Conservation (phyloP, 2,797 vertebrate genomes). For the Enteromius trimaculatus region DNA sequence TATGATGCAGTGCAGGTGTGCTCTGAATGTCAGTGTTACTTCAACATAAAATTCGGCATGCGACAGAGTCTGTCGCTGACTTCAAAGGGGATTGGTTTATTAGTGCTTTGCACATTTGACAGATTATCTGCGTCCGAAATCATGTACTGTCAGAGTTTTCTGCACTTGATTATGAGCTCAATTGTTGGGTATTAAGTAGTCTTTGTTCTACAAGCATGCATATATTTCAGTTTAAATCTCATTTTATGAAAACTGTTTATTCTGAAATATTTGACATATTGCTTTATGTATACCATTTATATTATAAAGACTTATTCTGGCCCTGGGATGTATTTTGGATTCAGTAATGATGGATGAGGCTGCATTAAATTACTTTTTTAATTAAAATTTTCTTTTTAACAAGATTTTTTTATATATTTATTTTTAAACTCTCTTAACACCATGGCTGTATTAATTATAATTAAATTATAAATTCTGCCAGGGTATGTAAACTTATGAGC, state of each 20-base stretch:
- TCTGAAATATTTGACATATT: not conserved
- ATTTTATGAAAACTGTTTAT: not conserved
- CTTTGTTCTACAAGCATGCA: not conserved
- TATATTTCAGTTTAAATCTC: not conserved
- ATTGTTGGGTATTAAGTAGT: not conserved
- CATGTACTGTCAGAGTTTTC: not conserved
- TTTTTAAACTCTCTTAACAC: not conserved
- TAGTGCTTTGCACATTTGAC: not conserved
- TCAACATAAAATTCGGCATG: constrained; percentile 40
- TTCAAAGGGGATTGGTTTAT: constrained; percentile 33
- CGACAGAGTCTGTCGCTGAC: not conserved
- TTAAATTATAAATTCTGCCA: too few relatives aligned
- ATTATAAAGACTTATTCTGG: not conserved
- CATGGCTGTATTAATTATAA: not conserved
- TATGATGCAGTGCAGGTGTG: constrained; percentile 56
- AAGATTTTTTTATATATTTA: not conserved
- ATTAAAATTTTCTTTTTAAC: too few relatives aligned
- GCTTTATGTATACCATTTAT: not conserved
- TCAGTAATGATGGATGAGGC: not conserved
- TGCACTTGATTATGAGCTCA: not conserved
- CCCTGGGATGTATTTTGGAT: not conserved
- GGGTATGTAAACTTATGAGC: too few relatives aligned
- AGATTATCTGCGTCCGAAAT: constrained; percentile 3
- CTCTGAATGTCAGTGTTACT: constrained; percentile 45
- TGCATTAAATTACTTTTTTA: not conserved